phyloP scores from a whole-genome alignment of 2,888 invertebrate genomes.

The Agonopterix subpropinquella region DNA sequence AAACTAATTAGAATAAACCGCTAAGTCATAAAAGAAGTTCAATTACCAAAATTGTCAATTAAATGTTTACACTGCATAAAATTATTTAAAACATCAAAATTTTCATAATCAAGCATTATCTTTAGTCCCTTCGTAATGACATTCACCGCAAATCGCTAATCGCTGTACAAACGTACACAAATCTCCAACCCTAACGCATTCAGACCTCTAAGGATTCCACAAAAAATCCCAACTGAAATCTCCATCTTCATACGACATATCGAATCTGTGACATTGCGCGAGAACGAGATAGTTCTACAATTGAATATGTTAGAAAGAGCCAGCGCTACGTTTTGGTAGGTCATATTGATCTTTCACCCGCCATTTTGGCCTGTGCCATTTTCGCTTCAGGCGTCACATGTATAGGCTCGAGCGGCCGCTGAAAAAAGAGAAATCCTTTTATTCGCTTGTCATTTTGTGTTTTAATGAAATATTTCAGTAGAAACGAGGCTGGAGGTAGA shows the following conservation, averaged over 20 bases:
- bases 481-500: slow-evolving; percentile 43
- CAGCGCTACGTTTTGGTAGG: slow-evolving; percentile 59
- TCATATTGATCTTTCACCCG: slow-evolving; percentile 76
- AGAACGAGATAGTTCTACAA: slow-evolving; percentile 36
- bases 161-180: slow-evolving; percentile 50
- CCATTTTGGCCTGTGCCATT: slow-evolving; percentile 71
- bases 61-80: slow-evolving; percentile 37
- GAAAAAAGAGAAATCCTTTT: slow-evolving; percentile 56
- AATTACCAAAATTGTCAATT: slow-evolving; percentile 35
- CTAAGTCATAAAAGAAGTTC: slow-evolving; percentile 20
- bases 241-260: slow-evolving; percentile 61
- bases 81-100: slow-evolving; percentile 45
- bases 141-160: slow-evolving; percentile 56
- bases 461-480: slow-evolving; percentile 64
- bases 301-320: slow-evolving; percentile 34
- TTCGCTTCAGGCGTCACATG: slow-evolving; percentile 68
- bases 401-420: slow-evolving; percentile 41
- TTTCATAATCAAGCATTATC: slow-evolving; percentile 58
- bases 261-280: slow-evolving; percentile 50
- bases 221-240: slow-evolving; percentile 57
- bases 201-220: slow-evolving; percentile 27
- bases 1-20: too few species aligned
- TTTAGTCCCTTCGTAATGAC: slow-evolving; percentile 41
- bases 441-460: slow-evolving; percentile 63
- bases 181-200: slow-evolving; percentile 37